phyloP scores from a whole-genome alignment of 2,888 invertebrate genomes.

The Trissolcus brochymenae region DNA sequence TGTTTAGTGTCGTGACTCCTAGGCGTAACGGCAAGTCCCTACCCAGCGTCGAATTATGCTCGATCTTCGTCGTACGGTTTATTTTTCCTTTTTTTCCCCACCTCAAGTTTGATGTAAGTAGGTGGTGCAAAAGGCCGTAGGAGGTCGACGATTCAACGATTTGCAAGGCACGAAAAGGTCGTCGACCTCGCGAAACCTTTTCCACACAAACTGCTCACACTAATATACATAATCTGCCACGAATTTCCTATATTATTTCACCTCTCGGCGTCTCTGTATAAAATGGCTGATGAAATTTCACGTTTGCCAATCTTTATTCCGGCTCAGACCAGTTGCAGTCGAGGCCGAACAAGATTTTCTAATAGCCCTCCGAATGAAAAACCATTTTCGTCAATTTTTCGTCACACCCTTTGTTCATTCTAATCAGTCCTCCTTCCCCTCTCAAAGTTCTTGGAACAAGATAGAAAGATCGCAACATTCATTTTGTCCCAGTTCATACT shows the following conservation, averaged over 20 bases:
- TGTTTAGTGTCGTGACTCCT: conserved; percentile 23
- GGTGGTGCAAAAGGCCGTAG: conserved; percentile 54
- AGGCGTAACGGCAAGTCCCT: conserved; percentile 23
- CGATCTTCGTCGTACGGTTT: conserved; percentile 8
- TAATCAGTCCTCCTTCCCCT: too few relatives aligned
- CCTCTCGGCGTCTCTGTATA: background rate
- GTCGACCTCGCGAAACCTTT: conserved; percentile 49
- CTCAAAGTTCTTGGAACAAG: background rate
- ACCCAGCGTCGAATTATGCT: conserved; percentile 1
- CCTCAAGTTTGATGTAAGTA: conserved; percentile 23
- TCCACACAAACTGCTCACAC: conserved; percentile 27
- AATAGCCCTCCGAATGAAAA: too few relatives aligned
- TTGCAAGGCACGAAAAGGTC: conserved; percentile 43
- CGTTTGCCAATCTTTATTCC: background rate
- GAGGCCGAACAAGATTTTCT: too few relatives aligned
- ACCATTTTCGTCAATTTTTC: background rate
- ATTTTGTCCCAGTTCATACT: conserved; percentile 13
- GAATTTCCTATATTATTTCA: conserved; percentile 10
- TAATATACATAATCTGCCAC: conserved; percentile 17
- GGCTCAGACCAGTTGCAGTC: background rate
- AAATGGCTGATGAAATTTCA: too few relatives aligned
- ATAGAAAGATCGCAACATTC: background rate
- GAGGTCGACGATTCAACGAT: conserved; percentile 55
- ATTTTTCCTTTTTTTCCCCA: conserved; percentile 31
- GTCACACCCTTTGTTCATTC: too few relatives aligned